Evolutionary conservation across 2,113 vertebrate species (phyloP), one percentile per base, ranked within the genome.

Genomic region (Trematocara stigmaticum): DNA sequence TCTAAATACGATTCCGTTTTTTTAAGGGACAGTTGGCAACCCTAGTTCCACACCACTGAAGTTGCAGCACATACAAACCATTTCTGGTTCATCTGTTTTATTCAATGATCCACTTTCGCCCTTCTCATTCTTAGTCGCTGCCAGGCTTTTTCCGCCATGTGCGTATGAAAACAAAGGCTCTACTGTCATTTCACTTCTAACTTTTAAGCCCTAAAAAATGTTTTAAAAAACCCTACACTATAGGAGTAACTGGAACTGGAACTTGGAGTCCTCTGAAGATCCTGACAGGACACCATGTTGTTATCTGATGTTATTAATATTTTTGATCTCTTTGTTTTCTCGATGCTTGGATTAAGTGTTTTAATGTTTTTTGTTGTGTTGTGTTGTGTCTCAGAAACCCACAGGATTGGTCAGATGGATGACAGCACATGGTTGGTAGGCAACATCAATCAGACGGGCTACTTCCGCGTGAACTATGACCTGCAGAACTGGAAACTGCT

Each of bases 391-490:
- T 57, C 87, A 99, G 99, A 99, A 87, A 96, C 92, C 10, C 98
- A 99, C 93, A 96, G 93, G 93, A 96, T 98, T 92, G 93, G 95
- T 78, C 92, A 92, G 88, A 95, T 98, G 90, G 96, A 97, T 42
- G 97, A 97, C 57, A 95, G 93, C 89, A 97, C 78, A 53, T 99
- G 99, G 99, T 94, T 99, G 87, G 95, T 99, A 15, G 99, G 98
- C 57, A 99, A 99, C 94, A 97, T 99, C 93, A 99, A 99, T 94
- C 99, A 99, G 95, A 99, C 97, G 1, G 98, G 98, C 7, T 99
- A 99, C 94, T 99, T 99, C 86, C 96, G 99, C 84, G 98, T 99
- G 94, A 99, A 99, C 96, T 99, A 99, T 76, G 98, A 99, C 96
- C 96, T 98, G 78, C 97, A 97, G 88, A 99, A 99, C 93, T 99